These are phyloP conservation scores for Cyrtonyx montezumae DNA, from an alignment of 2,113 vertebrate genomes.

Conservation along the genomic window DNA sequence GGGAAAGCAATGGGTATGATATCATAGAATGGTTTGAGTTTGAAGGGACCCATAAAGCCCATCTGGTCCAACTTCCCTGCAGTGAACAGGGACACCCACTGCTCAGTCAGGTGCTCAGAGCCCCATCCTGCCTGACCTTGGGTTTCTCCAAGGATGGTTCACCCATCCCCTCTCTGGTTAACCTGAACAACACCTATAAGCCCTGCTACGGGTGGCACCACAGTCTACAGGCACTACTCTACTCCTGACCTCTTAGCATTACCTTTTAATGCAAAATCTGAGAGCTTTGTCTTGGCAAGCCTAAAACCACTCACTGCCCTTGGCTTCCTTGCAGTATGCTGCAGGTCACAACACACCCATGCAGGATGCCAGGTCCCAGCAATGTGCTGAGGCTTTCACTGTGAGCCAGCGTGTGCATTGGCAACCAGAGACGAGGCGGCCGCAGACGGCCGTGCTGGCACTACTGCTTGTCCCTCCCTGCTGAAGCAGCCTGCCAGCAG, in stretches of 20 bases:
- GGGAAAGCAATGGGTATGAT: neutral
- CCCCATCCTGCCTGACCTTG: neutral
- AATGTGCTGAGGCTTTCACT: accelerated
- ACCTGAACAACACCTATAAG: neutral
- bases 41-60: neutral
- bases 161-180: neutral
- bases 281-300: neutral
- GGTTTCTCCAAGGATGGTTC: neutral
- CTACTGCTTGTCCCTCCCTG: neutral
- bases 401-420: accelerated
- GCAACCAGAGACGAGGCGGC: neutral
- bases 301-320: neutral
- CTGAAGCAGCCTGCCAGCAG: neutral
- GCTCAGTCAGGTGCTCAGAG: neutral
- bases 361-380: accelerated
- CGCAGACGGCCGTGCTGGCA: neutral
- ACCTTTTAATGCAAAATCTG: neutral
- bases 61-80: neutral
- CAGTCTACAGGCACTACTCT: neutral
- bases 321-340: accelerated
- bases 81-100: neutral
- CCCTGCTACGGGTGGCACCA: neutral
- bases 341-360: neutral
- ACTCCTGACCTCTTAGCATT: neutral
- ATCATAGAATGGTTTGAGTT: neutral